phyloP scores from a whole-genome alignment of 2,113 vertebrate genomes.

The Onychostoma macrolepis region DNA sequence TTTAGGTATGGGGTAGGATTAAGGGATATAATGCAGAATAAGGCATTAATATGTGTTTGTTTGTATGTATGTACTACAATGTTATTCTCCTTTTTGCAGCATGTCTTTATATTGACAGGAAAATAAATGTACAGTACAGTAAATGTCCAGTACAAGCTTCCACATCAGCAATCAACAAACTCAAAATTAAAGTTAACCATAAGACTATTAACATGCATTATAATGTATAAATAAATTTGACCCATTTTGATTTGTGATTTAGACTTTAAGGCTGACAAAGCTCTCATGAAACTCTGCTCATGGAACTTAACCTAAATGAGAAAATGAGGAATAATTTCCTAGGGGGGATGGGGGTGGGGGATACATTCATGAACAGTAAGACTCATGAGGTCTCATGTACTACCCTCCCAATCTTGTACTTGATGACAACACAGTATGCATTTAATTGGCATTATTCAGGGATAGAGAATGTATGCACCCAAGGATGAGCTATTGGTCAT shows the following conservation, averaged over 20 bases:
- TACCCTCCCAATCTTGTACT: neutral
- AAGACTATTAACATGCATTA: no score
- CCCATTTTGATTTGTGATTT: neutral
- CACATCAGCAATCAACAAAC: no score
- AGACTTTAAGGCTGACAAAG: neutral
- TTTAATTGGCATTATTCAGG: neutral
- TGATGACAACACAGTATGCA: neutral
- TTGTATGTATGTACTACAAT: no score
- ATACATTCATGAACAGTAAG: no score
- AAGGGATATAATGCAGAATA: no score
- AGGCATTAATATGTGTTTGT: no score
- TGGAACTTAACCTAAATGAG: neutral
- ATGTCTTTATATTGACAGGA: neutral
- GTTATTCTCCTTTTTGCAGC: neutral
- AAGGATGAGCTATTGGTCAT: neutral
- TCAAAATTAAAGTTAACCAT: no score
- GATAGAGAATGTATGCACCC: neutral
- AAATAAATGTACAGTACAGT: neutral
- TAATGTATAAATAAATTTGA: no score
- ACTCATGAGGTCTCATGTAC: neutral
- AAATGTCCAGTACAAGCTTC: no score
- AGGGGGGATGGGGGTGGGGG: neutral
- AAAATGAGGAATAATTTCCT: neutral
- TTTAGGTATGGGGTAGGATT: neutral
- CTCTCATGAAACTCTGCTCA: neutral